These are phyloP conservation scores for Cataglyphis altisquamis DNA, from an alignment of 2,888 invertebrate genomes.

Conservation along the genomic window DNA sequence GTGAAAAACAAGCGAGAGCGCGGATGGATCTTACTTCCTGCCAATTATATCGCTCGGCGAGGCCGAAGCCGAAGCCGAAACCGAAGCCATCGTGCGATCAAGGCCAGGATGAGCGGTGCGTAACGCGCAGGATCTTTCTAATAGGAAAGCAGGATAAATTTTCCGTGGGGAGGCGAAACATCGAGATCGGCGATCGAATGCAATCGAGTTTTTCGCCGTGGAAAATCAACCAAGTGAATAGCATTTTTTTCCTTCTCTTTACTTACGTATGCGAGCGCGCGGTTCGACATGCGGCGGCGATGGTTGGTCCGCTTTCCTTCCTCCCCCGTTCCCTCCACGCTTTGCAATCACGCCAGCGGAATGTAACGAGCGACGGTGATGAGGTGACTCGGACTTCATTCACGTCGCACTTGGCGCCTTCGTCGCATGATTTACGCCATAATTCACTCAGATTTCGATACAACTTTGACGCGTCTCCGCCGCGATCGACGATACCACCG, in stretches of 20 bases:
- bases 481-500: too few relatives aligned
- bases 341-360: constrained; percentile 18
- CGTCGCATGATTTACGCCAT: constrained; percentile 29
- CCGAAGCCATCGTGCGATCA: constrained; percentile 6
- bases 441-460: background rate
- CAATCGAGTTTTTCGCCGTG: background rate
- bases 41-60: constrained; percentile 26
- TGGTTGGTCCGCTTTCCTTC: constrained; percentile 43
- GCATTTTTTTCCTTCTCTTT: background rate
- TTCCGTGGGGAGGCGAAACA: background rate
- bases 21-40: constrained; percentile 25
- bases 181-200: background rate
- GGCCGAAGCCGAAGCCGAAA: background rate
- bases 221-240: constrained; percentile 2
- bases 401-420: constrained; percentile 26
- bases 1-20: background rate
- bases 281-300: constrained; percentile 17
- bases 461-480: background rate
- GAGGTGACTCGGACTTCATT: constrained; percentile 32
- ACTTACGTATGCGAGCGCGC: constrained; percentile 41
- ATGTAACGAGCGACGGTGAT: constrained; percentile 33
- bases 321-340: constrained; percentile 1
- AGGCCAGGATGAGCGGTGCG: constrained; percentile 38
- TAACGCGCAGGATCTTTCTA: constrained; percentile 45
- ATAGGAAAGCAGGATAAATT: background rate